Base-by-base conservation (phyloP, 2,888 invertebrate species). In the Subacronicta megacephala region DNA sequence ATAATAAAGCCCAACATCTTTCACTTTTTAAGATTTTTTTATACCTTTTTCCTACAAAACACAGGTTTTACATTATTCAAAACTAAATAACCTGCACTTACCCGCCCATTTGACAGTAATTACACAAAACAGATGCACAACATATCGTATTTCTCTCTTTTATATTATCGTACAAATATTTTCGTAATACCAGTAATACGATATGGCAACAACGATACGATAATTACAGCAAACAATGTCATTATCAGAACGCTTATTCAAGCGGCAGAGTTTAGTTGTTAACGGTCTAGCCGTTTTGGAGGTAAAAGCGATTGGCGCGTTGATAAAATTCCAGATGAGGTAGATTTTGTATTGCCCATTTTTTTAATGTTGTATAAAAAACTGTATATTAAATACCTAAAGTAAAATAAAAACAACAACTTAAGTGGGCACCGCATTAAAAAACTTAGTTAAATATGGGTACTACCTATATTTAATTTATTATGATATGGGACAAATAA, bases 221-320 rank as follows among this genome's bases (percentile, higher is more conserved):
- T 90, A 90, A 90, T 90, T 89, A 88, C 71, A 70, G 66, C 84
- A 89, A 90, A 90, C 89, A 90, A 90, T 85, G 84, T 75, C 80
- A 82, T 81, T 86, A 89, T 88, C 87, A 72, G 77, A 82, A 81
- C 53, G 72, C 69, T 61, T 75, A 68, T 62, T 84, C 81, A 75
- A 63, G 77, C 82, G 80, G 65, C 56, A 62, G 49, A 70, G 63
- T 56, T 52, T 40, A 23, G 44, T 63, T 62, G 43, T 68, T 72
- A 60, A 75, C 65, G 71, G 75, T 72, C 71, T 63, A 68, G 70
- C 52, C 68, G 64, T 58, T 76, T 58, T 37, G 40, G 45, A 75
- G 75, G 67, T 62, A 75, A 62, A 1, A 57, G 29, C 44, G 18
- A 43, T 23, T n/a, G 62, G 44, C 62, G 62, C 57, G 41, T 36